A percentile compares a stretch with the other conserved stretches of the same genome.
Conservation (phyloP, 2,797 vertebrate species). For the Sardinella longiceps region DNA sequence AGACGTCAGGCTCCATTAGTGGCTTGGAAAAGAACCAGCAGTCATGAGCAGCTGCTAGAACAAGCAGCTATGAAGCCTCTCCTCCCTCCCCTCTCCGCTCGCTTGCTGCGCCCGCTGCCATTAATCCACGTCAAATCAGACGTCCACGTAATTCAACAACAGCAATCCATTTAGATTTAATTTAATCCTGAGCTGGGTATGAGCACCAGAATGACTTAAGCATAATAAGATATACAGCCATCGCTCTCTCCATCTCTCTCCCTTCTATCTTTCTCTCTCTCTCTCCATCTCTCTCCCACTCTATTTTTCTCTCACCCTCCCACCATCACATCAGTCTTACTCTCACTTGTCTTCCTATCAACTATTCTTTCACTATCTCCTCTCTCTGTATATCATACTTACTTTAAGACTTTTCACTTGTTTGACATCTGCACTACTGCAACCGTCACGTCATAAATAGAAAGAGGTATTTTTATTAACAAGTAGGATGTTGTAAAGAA, state of each 20-base stretch:
- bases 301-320: background rate
- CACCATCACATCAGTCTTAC: background rate
- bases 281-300: background rate
- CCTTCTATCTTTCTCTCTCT: background rate
- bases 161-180: constrained; percentile 46
- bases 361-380: too few relatives aligned
- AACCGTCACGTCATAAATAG: too few relatives aligned
- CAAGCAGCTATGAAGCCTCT: background rate
- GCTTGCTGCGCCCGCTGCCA: constrained; percentile 18
- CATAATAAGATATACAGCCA: constrained; percentile 20
- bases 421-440: too few relatives aligned
- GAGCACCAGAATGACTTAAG: constrained; percentile 9
- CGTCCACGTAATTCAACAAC: constrained; percentile 45
- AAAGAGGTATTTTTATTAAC: too few relatives aligned
- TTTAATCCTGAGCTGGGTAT: background rate
- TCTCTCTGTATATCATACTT: too few relatives aligned
- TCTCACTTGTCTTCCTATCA: background rate
- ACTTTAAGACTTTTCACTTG: too few relatives aligned
- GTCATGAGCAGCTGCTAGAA: background rate
- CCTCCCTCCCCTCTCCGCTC: constrained; percentile 20
- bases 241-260: background rate
- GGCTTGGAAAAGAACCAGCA: background rate
- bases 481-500: too few relatives aligned
- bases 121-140: constrained; percentile 50
- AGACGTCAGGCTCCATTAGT: background rate